Evolutionary conservation across 2,113 vertebrate species (phyloP).

Genomic region (Epinephelus fuscoguttatus): DNA sequence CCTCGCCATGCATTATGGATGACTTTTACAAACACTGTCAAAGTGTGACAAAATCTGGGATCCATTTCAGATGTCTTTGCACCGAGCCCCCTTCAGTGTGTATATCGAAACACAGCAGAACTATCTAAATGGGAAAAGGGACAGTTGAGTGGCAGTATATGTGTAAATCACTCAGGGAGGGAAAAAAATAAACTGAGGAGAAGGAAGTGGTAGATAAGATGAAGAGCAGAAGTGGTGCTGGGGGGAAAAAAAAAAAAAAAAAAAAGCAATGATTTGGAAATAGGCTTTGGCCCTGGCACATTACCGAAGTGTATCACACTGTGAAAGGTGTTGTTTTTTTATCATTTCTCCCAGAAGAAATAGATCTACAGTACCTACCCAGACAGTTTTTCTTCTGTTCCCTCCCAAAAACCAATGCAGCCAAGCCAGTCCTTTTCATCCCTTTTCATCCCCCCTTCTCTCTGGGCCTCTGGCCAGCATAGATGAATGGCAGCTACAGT

Average conservation of each 20-base stretch:
- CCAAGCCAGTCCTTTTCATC: constrained; percentile 65
- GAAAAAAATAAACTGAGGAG: constrained; percentile 16
- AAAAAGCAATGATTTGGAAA: constrained; percentile 59
- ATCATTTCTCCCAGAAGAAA: constrained; percentile 53
- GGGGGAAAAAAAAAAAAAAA: constrained; percentile 15
- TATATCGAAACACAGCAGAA: constrained; percentile 25
- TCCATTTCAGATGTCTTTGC: constrained; percentile 45
- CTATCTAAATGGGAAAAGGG: constrained; percentile 35
- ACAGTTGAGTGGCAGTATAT: constrained; percentile 30
- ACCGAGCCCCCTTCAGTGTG: constrained; percentile 3
- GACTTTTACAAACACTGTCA: constrained; percentile 28
- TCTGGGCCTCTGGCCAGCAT: constrained; percentile 60
- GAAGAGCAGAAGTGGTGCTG: constrained; percentile 29
- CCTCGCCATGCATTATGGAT: constrained; percentile 39
- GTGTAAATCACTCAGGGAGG: constrained; percentile 42
- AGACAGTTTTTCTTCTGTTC: constrained; percentile 47
- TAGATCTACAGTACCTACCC: constrained; percentile 47
- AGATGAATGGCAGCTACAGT: constrained; percentile 71
- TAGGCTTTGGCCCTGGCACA: constrained; percentile 31
- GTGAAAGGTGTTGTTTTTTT: constrained; percentile 47
- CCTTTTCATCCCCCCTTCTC: constrained; percentile 18
- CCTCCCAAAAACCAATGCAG: constrained; percentile 39
- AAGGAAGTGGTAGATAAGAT: constrained; percentile 49
- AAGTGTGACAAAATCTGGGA: constrained; percentile 44
- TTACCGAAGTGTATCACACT: constrained; percentile 44